Base-by-base conservation (phyloP, 2,113 vertebrate genomes). In the Pterophyllum scalare region DNA sequence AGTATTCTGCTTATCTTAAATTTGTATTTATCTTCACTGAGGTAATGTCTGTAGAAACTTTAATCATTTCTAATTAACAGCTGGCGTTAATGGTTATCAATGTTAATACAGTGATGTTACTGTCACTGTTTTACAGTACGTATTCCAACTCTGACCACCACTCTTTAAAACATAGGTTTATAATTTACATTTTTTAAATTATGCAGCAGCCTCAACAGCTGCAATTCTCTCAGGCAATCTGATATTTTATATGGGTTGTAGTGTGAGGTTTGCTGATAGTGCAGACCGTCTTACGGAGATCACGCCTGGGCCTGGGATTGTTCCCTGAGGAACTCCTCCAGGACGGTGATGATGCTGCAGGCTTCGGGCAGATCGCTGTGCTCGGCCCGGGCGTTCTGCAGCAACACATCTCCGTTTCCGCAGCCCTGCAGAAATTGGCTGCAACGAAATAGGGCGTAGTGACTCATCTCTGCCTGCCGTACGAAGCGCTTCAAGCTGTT, bases 401-500 rank as follows among this genome's bases (percentile, higher is more conserved):
- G 90, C 79, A 99, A 94, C 78, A 98, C 94, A 15, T 99, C 97
- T 0, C 97, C 97, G 3, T 98, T 99, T 58, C 98, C 98, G 35
- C 98, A 99, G 93, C 96, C 96, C 95, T 96, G 97, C 14, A 99
- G 96, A 94, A 99, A 99, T 90, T 96, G 93, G 85, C 95, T 97
- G 93, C 98, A 99, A 91, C 97, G 98, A 93, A 98, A 99, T 88
- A 99, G 87, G 56, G 98, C 97, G 0, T 99, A 99, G 93, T 99
- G 98, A 93, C 97, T 99, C 96, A 96, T 98, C 93, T 99, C 98
- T 0, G 98, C 98, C 95, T 99, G 98, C 0, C 96, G 97, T 93
- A 99, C 97, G 62, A 97, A 98, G 49, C 98, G 96, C 95, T 99
- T 99, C 93, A 99, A 95, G 93, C 97, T 98, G 96, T 99, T 99